Base-by-base conservation (phyloP, 1,140 invertebrate species). In the Brachionus rubens region DNA sequence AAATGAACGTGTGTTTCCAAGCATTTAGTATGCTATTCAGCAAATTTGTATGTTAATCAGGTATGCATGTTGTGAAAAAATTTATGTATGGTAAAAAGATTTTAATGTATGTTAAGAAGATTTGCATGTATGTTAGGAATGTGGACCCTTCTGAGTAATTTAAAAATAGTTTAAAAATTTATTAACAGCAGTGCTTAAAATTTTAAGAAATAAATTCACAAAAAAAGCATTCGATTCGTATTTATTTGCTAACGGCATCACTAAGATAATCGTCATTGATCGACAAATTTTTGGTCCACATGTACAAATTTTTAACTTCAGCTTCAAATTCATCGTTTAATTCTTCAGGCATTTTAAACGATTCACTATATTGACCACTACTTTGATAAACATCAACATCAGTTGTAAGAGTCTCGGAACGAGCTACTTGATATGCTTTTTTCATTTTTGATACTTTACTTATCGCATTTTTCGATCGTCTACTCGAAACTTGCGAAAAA, bases 371-470 rank as follows among this genome's bases (percentile, higher is more conserved):
- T 24, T 50, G n/a, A 24, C 19, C 46, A 54, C 12, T 21, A 24
- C 19, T 41, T 26, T 19, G 36, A 46, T 46, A 46, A 24, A 65
- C 43, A 30, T 72, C 68, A 30, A 24, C 19, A 54, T 72, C 68
- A 19, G 68, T 19, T 4, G 24, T 72, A n/a, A 72, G 10, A 40
- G 68, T 72, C 40, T 72, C 68, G 3, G 68, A 72, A 33, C 50
- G 43, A 6, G 47, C 52, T n/a, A 78, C 43, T 30, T 80, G 80
- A 77, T 83, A 83, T 76, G 81, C 79, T 52, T 79, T 80, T 67
- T 80, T 80, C 79, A 83, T 81, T 75, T 81, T 82, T 62, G 79
- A 72, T 9, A 81, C 82, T 65, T 80, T 78, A 7, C 78, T 50
- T 33, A 78, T 54, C n/a, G 81, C 82, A 50, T 82, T 80, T 67